A percentile compares a stretch with the other conserved stretches of the same genome.
Conservation (phyloP, 2,113 vertebrate genomes). For the Thamnaconus septentrionalis region DNA sequence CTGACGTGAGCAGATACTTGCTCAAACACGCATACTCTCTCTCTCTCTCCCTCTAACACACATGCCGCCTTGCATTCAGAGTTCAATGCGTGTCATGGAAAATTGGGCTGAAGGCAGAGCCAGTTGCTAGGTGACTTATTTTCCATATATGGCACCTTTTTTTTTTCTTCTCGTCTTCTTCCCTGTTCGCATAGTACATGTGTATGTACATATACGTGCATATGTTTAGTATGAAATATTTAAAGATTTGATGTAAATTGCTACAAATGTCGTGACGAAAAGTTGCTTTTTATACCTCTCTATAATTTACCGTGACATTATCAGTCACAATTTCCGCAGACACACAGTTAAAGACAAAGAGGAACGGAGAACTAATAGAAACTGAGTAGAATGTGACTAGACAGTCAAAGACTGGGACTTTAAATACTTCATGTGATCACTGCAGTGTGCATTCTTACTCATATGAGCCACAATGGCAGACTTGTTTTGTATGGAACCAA, state of each 20-base stretch:
- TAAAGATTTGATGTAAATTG: slow-evolving; percentile 29
- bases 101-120: slow-evolving; percentile 75
- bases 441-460: slow-evolving; percentile 21
- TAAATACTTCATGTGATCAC: slow-evolving; percentile 32
- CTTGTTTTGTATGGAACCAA: slow-evolving; percentile 28
- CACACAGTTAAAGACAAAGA: slow-evolving; percentile 1
- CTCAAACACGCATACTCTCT: slow-evolving; percentile 45
- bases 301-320: not conserved
- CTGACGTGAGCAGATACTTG: slow-evolving; percentile 55
- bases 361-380: slow-evolving; percentile 52
- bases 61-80: slow-evolving; percentile 52
- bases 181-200: slow-evolving; percentile 5
- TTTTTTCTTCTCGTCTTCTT: slow-evolving; percentile 32
- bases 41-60: not conserved
- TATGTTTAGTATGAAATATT: not conserved
- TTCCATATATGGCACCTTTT: slow-evolving; percentile 72
- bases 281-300: no score
- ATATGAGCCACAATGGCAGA: slow-evolving; percentile 38
- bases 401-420: slow-evolving; percentile 10
- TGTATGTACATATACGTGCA: not conserved
- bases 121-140: slow-evolving; percentile 73
- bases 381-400: slow-evolving; percentile 25
- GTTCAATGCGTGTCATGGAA: slow-evolving; percentile 81
- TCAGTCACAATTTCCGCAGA: slow-evolving; percentile 25
- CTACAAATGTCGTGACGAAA: not conserved